Evolutionary conservation across 2,888 invertebrate genomes (phyloP), one percentile per base, ranked within the genome.

Genomic region (Dicyrtoma fusca): DNA sequence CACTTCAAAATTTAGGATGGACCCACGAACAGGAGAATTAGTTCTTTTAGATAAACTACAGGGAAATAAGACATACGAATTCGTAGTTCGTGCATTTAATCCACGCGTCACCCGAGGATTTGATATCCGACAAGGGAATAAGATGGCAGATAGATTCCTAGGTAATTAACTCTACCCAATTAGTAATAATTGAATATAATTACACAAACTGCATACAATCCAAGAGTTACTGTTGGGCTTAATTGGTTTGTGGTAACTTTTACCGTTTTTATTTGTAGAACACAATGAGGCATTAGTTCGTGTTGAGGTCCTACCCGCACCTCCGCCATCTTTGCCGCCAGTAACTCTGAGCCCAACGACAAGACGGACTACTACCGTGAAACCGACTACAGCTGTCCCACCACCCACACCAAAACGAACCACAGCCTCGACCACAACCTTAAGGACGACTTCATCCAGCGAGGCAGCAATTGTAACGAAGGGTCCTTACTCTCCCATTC

Each of bases 31-130:
- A 80, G 93, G 93, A 2, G 89, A 90, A 0, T 83, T 95, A 3
- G 91, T 89, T 81, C 86, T 94, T 47, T 87, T 89, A 0, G 87
- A 88, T 75, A 89, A 88, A 82, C 89, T 93, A 5, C 94, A 94
- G 83, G 85, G 93, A 65, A 94, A 94, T 83, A 82, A 84, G 0
- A 88, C 86, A 5, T 92, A 93, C 81, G 87, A 88, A 79, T 82
- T 88, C 65, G 86, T 85, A 76, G 85, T 88, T 21, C 83, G 86
- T 65, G 85, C 87, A 10, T 73, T 73, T 14, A 79, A 78, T 68
- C 75, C 75, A 10, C 74, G 76, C 26, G 61, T 72, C 4, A 74
- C 74, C 1, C 61, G 76, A 55, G 75, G 73, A n/a, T 79, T 79
- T 73, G 79, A 80, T 57, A 77, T 76, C 2, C 47, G 79, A 69